Evolutionary conservation across 2,888 invertebrate species (phyloP), one percentile per base, ranked within the genome.

Genomic region (Yponomeuta sedellus): DNA sequence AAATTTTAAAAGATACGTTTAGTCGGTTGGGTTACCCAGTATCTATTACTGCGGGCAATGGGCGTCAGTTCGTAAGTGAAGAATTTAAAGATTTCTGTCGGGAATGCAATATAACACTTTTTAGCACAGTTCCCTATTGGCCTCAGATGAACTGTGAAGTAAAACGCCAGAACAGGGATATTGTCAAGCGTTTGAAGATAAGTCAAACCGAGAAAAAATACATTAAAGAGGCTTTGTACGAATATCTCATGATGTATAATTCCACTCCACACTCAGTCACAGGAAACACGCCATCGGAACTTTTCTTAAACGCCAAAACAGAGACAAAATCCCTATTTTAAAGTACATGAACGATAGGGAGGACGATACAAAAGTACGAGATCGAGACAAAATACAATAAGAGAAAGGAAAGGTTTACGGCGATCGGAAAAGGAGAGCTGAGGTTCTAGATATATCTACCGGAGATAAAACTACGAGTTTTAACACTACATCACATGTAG

Each of bases 231-330:
- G 64, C 70, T 16, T 64, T 74, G 6, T 64, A 40, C 12, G 66
- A 66, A 1, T 64, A 66, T 19, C 22, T 66, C 6, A 66, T 66
- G 28, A 68, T 71, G 68, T 71, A 78, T 66, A 74, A 74, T 66
- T 69, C 70, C 10, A 77, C 77, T 8, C 78, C 78, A 10, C 78
- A 78, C 8, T 57, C 65, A 16, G 68, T 68, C 3, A 73, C 72
- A n/a, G 72, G 72, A 28, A 66, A 66, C 28, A 66, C 64, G 16
- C 66, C 67, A n/a, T 10, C 65, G n/a, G 67, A 67, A 19, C 62
- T 68, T 66, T 73, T 75, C 66, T 56, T 71, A 66, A 63, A 22
- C 66, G 77, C n/a, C 67, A 72, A 65, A 71, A 73, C 64, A 64
- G 74, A 20, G 79, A 78, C 72, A 72, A 72, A 71, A 64, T 73